phyloP scores from a whole-genome alignment of 2,797 vertebrate genomes.

The Paguma larvata region DNA sequence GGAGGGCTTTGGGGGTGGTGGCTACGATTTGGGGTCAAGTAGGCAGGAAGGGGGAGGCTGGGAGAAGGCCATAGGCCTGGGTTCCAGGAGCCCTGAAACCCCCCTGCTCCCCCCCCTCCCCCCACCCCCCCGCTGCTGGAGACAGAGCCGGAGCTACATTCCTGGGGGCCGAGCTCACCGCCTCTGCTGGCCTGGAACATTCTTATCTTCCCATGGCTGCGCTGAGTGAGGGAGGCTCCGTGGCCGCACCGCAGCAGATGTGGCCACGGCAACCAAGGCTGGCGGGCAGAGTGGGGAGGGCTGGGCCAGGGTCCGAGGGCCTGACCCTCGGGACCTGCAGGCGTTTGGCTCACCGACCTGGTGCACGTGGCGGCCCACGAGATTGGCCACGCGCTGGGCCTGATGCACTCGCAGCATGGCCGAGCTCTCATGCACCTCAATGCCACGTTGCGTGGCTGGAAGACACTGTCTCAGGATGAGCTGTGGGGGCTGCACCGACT shows the following conservation, averaged over 20 bases:
- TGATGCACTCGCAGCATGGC: conserved; percentile 97
- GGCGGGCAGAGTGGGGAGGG: background rate
- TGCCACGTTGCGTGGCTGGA: conserved; percentile 96
- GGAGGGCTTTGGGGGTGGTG: background rate
- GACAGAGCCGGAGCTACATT: conserved; percentile 51
- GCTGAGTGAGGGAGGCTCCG: conserved; percentile 1
- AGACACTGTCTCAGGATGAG: conserved; percentile 96
- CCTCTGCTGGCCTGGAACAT: conserved; percentile 3
- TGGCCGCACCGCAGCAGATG: background rate
- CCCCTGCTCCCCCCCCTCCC: background rate
- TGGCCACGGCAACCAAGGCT: background rate
- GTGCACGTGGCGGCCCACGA: conserved; percentile 98
- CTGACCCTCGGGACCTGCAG: conserved; percentile 85
- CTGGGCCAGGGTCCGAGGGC: background rate
- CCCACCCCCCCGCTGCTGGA: background rate
- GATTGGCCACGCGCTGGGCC: conserved; percentile 96
- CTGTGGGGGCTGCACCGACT: conserved; percentile 98
- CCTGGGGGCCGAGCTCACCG: conserved; percentile 70
- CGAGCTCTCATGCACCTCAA: conserved; percentile 98
- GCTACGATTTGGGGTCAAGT: background rate
- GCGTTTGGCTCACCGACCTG: conserved; percentile 98
- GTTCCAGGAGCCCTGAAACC: background rate
- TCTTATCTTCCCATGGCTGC: conserved; percentile 31
- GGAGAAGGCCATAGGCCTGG: background rate
- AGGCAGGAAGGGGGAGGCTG: background rate